Evolutionary conservation across 2,113 vertebrate genomes (phyloP).

Genomic region (Platanista minor): DNA sequence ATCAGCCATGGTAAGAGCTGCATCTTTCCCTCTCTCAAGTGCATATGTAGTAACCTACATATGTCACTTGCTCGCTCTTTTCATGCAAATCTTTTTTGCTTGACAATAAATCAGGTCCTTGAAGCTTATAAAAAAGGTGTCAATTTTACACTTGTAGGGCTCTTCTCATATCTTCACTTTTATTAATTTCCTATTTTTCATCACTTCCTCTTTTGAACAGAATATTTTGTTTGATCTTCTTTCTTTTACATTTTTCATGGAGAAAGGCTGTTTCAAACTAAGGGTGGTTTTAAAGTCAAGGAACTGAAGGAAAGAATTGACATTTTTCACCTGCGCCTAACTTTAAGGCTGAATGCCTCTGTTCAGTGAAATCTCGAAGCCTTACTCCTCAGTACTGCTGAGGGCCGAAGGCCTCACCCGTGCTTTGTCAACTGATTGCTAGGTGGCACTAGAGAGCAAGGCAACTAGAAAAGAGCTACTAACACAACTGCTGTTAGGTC

Average conservation of each 20-base stretch:
- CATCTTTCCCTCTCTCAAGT: not conserved
- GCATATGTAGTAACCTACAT: slow-evolving; percentile 34
- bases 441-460: slow-evolving; percentile 58
- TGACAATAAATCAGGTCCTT: slow-evolving; percentile 35
- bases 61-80: slow-evolving; percentile 50
- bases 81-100: slow-evolving; percentile 45
- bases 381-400: not conserved
- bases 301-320: not conserved
- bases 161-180: not conserved
- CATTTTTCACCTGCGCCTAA: not conserved
- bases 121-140: not conserved
- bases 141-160: not conserved
- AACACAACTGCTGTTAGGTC: not conserved
- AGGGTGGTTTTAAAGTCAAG: slow-evolving; percentile 23
- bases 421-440: not conserved
- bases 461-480: not conserved
- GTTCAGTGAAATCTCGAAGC: not conserved
- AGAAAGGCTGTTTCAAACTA: not conserved
- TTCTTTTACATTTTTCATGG: slow-evolving; percentile 34
- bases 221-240: slow-evolving; percentile 41
- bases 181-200: slow-evolving; percentile 31
- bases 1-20: not conserved
- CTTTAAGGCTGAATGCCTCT: not conserved
- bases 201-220: not conserved
- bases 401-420: not conserved